Percentiles rank a stretch among this genome's conserved stretches.
These are phyloP conservation scores for Threskiornis aethiopicus DNA, from an alignment of 2,797 vertebrate genomes.

Conservation along the genomic window DNA sequence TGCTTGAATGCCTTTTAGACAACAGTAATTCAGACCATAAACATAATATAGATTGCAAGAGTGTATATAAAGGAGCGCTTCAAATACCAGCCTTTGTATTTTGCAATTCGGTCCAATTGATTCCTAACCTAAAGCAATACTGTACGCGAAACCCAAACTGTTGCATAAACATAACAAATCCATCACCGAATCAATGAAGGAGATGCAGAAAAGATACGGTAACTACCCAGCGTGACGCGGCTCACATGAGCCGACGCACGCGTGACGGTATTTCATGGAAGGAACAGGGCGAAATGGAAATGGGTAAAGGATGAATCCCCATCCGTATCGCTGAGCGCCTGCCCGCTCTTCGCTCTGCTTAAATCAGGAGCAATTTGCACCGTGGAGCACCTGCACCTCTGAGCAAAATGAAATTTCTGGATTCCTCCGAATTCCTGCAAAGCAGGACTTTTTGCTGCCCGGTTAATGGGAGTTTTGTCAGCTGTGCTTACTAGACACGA, in stretches of 20 bases:
- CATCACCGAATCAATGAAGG: not conserved
- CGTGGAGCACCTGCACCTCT: not conserved
- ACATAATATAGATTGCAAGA: not conserved
- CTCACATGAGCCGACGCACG: not conserved
- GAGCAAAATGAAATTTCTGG: not conserved
- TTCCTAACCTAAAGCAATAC: not conserved
- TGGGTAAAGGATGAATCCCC: not conserved
- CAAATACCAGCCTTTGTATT: not conserved
- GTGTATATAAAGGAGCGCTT: not conserved
- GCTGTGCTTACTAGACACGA: not conserved
- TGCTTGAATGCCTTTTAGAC: not conserved
- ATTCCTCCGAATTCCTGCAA: not conserved
- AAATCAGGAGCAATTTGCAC: not conserved
- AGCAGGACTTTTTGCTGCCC: not conserved
- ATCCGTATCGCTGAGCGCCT: fast-evolving
- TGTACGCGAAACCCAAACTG: not conserved
- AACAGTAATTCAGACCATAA: slow-evolving; percentile 28
- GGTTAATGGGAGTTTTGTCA: not conserved
- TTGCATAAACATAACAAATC: slow-evolving; percentile 16
- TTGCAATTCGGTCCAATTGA: not conserved
- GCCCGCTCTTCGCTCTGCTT: fast-evolving
- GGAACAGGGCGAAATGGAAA: not conserved
- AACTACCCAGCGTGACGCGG: not conserved
- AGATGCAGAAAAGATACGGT: not conserved
- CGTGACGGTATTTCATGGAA: not conserved